Conservation (phyloP, 2,113 vertebrate species). For the Spilogale gracilis region DNA sequence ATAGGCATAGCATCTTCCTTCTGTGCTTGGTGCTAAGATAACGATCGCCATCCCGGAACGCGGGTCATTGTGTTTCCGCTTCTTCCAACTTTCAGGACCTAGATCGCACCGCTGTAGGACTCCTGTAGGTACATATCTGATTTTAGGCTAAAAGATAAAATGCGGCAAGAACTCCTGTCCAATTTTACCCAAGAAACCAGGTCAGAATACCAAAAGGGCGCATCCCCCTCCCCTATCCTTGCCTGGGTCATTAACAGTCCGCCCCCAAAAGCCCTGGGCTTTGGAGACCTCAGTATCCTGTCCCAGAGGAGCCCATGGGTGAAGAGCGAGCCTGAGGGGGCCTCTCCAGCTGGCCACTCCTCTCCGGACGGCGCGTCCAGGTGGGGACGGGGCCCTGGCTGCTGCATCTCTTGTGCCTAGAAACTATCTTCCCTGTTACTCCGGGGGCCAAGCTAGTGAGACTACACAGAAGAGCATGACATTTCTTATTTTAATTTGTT, state of each 20-base stretch:
- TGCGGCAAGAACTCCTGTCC: background rate
- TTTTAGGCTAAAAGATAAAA: background rate
- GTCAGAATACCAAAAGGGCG: background rate
- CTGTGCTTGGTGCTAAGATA: background rate
- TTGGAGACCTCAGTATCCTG: too few species aligned
- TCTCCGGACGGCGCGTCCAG: background rate
- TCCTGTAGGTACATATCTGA: background rate
- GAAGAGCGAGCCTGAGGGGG: background rate
- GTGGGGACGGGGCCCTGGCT: too few species aligned
- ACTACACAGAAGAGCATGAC: constrained; percentile 6
- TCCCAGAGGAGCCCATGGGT: background rate
- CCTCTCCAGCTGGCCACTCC: background rate
- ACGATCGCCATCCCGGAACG: background rate
- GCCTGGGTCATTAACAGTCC: background rate
- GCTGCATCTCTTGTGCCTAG: background rate
- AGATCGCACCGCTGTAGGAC: background rate
- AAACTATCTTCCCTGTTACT: background rate
- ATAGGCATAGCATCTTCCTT: background rate
- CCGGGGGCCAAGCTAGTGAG: constrained; percentile 18
- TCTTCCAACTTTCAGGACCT: background rate
- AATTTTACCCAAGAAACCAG: background rate
- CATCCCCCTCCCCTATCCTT: accelerated
- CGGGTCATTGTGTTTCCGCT: background rate
- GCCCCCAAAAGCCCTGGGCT: accelerated
- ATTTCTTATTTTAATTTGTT: constrained; percentile 62